Evolutionary conservation across 1,140 invertebrate species (phyloP).

Genomic region (Drosophila arizonae): DNA sequence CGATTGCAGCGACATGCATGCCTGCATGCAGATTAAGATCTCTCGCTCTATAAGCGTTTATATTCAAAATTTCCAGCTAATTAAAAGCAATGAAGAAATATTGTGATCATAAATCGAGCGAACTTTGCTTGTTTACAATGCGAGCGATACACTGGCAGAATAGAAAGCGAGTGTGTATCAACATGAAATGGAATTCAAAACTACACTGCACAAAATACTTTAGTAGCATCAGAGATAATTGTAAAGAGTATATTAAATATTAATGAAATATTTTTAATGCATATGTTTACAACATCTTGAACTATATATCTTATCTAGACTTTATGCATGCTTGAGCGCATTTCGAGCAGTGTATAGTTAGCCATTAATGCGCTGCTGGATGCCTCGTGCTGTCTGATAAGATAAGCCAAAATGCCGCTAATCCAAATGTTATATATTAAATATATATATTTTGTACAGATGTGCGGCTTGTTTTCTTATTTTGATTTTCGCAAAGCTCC

Average conservation of each 20-base stretch:
- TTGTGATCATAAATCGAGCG: slow-evolving; percentile 64
- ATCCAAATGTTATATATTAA: slow-evolving; percentile 25
- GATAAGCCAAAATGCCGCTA: slow-evolving; percentile 24
- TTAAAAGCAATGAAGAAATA: slow-evolving; percentile 73
- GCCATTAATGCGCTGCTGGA: slow-evolving; percentile 8
- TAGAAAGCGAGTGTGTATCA: not conserved
- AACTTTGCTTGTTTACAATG: slow-evolving; percentile 23
- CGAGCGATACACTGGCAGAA: slow-evolving; percentile 17
- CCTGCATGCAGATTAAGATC: slow-evolving; percentile 67
- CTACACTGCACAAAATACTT: too few relatives aligned
- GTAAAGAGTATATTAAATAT: too few relatives aligned
- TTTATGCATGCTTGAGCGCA: not conserved
- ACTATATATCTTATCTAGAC: not conserved
- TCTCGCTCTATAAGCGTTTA: slow-evolving; percentile 53
- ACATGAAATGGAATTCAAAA: not conserved
- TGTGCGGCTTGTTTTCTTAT: slow-evolving; percentile 20
- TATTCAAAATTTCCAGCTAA: slow-evolving; percentile 58
- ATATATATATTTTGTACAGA: slow-evolving; percentile 10
- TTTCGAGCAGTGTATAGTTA: slow-evolving; percentile 2
- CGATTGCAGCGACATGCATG: slow-evolving; percentile 51
- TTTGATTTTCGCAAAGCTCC: slow-evolving; percentile 8
- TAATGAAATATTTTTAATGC: too few relatives aligned
- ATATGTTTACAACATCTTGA: not conserved
- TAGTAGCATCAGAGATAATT: too few relatives aligned
- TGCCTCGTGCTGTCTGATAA: slow-evolving; percentile 31